Evolutionary conservation across 2,797 vertebrate genomes (phyloP).

Genomic region (Euphonia xanthogaster): DNA sequence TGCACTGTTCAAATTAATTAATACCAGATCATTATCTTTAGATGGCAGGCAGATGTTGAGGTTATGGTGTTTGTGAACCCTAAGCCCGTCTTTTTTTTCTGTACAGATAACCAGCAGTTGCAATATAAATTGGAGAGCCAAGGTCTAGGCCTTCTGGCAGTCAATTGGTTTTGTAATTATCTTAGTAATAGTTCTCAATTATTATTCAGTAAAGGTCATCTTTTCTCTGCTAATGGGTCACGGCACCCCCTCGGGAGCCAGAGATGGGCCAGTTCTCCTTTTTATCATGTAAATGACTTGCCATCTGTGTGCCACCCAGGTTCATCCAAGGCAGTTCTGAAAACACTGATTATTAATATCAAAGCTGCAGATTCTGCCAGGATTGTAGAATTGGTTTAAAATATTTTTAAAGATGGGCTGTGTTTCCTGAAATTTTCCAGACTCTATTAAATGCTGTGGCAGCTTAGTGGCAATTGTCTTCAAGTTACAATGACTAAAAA

Average conservation of each 20-base stretch:
- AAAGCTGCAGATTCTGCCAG: slow-evolving; percentile 12
- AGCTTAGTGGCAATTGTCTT: background rate
- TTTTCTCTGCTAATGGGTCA: slow-evolving; percentile 71
- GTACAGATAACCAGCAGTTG: slow-evolving; percentile 61
- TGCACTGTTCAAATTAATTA: slow-evolving; percentile 73
- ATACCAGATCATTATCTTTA: slow-evolving; percentile 72
- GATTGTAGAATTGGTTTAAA: background rate
- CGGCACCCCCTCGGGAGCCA: slow-evolving; percentile 38
- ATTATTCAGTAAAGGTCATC: slow-evolving; percentile 72
- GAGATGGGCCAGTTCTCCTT: slow-evolving; percentile 54
- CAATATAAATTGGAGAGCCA: slow-evolving; percentile 68
- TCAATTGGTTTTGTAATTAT: slow-evolving; percentile 78
- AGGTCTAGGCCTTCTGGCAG: slow-evolving; percentile 70
- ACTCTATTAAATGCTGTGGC: background rate
- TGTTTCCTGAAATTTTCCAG: background rate
- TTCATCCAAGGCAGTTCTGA: slow-evolving; percentile 48
- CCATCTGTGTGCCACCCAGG: slow-evolving; percentile 66
- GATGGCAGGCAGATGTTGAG: slow-evolving; percentile 74
- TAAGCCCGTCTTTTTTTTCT: slow-evolving; percentile 43
- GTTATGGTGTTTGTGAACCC: slow-evolving; percentile 72
- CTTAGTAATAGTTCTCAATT: slow-evolving; percentile 76
- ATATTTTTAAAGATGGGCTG: background rate
- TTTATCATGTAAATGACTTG: slow-evolving; percentile 69
- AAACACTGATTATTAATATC: slow-evolving; percentile 36
- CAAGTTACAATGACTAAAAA: background rate